Percentiles rank a stretch among this genome's conserved stretches.
These are phyloP conservation scores for Glaucomys volans DNA, from an alignment of 2,113 vertebrate genomes.

Conservation along the genomic window DNA sequence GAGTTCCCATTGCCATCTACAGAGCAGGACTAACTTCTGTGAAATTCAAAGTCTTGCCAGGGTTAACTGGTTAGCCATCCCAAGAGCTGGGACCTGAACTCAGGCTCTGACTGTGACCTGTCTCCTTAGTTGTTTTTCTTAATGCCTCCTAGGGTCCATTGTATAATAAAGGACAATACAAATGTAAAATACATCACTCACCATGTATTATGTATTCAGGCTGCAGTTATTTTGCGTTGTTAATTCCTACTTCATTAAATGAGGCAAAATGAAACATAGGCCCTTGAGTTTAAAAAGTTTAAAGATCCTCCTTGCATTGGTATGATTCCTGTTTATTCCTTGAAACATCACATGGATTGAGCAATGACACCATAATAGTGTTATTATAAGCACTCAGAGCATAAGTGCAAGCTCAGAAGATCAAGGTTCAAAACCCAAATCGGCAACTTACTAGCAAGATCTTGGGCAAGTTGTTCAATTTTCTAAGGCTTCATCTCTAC, in stretches of 20 bases:
- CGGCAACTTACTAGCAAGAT: background rate
- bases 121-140: background rate
- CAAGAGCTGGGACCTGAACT: background rate
- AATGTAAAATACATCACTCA: background rate
- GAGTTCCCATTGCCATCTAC: background rate
- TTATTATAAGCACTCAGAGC: background rate
- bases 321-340: background rate
- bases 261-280: background rate
- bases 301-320: background rate
- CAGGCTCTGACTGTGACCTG: background rate
- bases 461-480: background rate
- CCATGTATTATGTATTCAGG: background rate
- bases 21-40: background rate
- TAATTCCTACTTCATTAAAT: background rate
- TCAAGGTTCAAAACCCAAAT: background rate
- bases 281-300: background rate
- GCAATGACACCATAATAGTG: background rate
- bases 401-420: background rate
- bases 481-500: background rate
- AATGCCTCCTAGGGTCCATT: background rate
- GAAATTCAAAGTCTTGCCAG: conserved; percentile 10
- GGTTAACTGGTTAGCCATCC: background rate
- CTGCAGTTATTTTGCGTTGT: background rate
- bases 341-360: background rate
- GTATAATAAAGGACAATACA: background rate